These are phyloP conservation scores for Paramormyrops kingsleyae DNA, from an alignment of 2,113 vertebrate genomes.

Conservation along the genomic window DNA sequence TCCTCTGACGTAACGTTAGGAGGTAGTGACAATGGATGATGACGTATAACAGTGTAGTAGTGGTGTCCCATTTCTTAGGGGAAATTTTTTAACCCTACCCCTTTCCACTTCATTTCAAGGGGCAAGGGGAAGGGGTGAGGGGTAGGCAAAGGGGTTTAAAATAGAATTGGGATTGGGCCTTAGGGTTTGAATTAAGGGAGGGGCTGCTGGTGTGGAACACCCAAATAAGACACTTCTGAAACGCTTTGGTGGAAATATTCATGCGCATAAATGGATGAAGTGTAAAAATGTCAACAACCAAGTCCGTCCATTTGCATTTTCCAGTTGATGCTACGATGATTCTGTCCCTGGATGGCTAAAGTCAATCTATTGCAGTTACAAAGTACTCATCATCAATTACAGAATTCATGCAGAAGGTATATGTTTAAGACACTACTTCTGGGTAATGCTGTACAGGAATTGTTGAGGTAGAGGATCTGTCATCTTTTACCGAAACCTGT, in stretches of 20 bases:
- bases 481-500: slow-evolving; percentile 35
- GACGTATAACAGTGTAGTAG: too few relatives aligned
- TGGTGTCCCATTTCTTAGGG: too few relatives aligned
- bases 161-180: too few relatives aligned
- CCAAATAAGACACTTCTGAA: background rate
- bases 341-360: background rate
- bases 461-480: background rate
- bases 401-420: background rate
- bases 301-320: background rate
- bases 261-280: background rate
- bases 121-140: too few relatives aligned
- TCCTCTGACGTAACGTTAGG: too few relatives aligned
- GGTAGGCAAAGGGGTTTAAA: too few relatives aligned
- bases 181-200: background rate
- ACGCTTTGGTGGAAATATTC: background rate
- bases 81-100: too few relatives aligned
- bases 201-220: background rate
- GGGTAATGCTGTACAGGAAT: background rate
- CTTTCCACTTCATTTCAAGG: too few relatives aligned
- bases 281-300: background rate
- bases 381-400: background rate
- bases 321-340: background rate
- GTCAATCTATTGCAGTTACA: background rate
- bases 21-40: too few relatives aligned
- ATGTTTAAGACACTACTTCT: background rate